Evolutionary conservation across 2,113 vertebrate species (phyloP), one percentile per base, ranked within the genome.

Genomic region (Protobothrops flavoviridis): DNA sequence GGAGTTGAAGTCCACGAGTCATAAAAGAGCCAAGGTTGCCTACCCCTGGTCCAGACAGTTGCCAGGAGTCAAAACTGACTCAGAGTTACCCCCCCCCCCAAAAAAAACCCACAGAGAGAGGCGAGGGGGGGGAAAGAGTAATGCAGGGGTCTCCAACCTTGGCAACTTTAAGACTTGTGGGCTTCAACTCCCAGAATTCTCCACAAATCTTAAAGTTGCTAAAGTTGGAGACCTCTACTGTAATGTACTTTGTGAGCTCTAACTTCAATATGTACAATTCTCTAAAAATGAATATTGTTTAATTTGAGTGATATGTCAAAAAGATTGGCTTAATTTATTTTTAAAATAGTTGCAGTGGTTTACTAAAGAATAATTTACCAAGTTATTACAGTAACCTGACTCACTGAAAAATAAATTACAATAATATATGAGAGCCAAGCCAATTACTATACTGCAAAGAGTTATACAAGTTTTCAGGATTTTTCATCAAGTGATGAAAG

Each of bases 51-150:
- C 59, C 9, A 61, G 8, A 26, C 59, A 61, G 23, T 61, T 61
- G 24, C 9, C 59, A 61, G 8, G 9, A 61, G 59, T 26, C 24
- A 61, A 61, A 15, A 61, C 55, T 56, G 55, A 61, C 59, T 26
- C 24, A 26, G 24, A 61, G 24, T 61, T 26, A 50, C 48, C 48
- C 8, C 5, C 48, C 45, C 43, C 45, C 45, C 45, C 4, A 45
- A 45, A 48, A 48, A 48, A 48, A 50, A 50, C 48, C 48, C 9
- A 50, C 9, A 10, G 48, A 57, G 6, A 24, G 24, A 29, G 7
- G 56, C 2, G 8, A 6, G 3, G 5, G 21, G 6, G 23, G 7
- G 4, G 21, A 0, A 6, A 57, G 56, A 24, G 7, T 1, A 6
- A 61, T 61, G 26, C 59, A 61, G 24, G 59, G 24, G 9, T 29